Conservation (phyloP, 2,113 vertebrate genomes). For the Kryptolebias marmoratus region DNA sequence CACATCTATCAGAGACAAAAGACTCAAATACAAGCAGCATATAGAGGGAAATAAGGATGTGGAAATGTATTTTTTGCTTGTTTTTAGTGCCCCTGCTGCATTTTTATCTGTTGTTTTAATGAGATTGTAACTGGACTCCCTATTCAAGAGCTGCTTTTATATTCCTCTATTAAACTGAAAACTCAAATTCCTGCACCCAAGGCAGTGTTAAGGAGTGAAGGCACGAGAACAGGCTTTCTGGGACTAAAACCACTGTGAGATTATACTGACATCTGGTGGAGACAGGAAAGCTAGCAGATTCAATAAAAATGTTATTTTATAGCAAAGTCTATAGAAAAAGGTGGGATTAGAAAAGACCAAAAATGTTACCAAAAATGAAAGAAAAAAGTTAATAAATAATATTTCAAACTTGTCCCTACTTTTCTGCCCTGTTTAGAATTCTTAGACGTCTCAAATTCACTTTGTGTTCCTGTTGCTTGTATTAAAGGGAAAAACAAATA, state of each 20-base stretch:
- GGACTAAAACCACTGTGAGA: neutral
- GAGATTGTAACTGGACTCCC: neutral
- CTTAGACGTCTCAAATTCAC: no score
- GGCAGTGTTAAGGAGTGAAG: neutral
- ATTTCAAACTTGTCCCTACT: no score
- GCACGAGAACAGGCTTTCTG: neutral
- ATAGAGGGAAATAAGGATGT: neutral
- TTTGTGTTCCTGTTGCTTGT: no score
- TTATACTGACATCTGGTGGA: conserved; percentile 60
- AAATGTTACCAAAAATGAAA: neutral
- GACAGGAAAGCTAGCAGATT: neutral
- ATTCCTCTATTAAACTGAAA: neutral
- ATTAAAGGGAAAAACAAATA: no score
- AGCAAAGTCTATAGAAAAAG: no score
- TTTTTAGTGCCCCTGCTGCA: neutral
- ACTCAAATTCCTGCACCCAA: neutral
- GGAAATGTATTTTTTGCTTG: neutral
- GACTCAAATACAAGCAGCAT: neutral
- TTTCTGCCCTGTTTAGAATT: no score
- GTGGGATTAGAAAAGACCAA: neutral
- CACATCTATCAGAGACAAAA: neutral
- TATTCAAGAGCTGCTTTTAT: neutral
- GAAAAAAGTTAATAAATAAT: no score
- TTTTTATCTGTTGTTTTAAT: neutral
- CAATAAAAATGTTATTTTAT: no score